phyloP scores from a whole-genome alignment of 2,888 invertebrate species.

The Amphipoea oculea region DNA sequence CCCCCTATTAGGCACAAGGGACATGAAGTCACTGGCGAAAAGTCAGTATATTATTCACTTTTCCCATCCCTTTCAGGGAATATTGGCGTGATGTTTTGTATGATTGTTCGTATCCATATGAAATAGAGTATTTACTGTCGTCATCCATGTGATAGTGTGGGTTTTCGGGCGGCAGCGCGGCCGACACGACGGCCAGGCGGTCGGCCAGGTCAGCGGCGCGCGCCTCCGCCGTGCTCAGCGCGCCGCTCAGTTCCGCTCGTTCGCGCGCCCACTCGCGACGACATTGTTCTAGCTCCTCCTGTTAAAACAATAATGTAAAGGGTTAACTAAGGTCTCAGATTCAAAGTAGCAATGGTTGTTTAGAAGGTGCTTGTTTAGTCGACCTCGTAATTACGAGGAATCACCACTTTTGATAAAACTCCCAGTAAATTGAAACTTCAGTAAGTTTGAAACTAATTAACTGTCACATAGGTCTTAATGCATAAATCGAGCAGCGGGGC shows the following conservation, averaged over 20 bases:
- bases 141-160: conserved; percentile 83
- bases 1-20: not conserved
- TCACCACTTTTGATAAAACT: too few species aligned
- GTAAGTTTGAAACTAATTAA: too few species aligned
- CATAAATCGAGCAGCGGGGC: too few species aligned
- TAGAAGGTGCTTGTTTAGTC: not conserved
- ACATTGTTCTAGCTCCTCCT: conserved; percentile 95
- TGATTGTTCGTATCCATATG: not conserved
- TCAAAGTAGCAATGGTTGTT: not conserved
- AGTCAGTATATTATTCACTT: not conserved
- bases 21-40: not conserved
- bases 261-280: conserved; percentile 94
- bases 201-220: conserved; percentile 93
- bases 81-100: too few species aligned
- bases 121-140: conserved; percentile 74
- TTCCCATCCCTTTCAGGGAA: not conserved
- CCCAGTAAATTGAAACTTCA: too few species aligned
- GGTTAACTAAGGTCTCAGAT: not conserved
- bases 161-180: conserved; percentile 89
- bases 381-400: too few species aligned
- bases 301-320: conserved; percentile 56
- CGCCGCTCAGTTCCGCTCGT: conserved; percentile 92
- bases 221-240: conserved; percentile 94
- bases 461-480: too few species aligned
- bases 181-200: conserved; percentile 87